Evolutionary conservation across 2,797 vertebrate species (phyloP), one percentile per base, ranked within the genome.

Genomic region (Pteropus rufus): DNA sequence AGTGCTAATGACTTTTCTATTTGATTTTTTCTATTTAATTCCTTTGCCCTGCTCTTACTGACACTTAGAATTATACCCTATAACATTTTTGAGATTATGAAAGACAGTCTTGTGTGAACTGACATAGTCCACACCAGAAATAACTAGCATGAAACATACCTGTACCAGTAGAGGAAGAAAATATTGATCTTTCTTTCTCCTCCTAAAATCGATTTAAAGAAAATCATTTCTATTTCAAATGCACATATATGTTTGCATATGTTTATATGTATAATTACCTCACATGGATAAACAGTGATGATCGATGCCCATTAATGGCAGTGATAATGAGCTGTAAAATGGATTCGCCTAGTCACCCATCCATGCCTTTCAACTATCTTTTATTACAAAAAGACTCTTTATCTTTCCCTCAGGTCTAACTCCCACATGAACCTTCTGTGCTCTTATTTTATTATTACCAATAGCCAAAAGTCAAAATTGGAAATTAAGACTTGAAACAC

Each of bases 361-460:
- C 52, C 52, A 72, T 70, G 83, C 49, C 52, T 97, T 93, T 76
- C 72, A 75, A 83, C 36, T 80, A 60, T 80, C 77, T 92, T 52
- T 91, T 67, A 96, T 82, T 95, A 91, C 86, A 91, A 96, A 94
- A 91, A 29, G 18, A 84, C 77, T 94, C 56, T 23, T 93, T 67
- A 76, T 87, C 46, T 93, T 91, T 91, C 83, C 89, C 80, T 94
- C 46, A 67, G 58, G 36, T 85, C 31, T 52, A 60, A 95, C 80
- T 89, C 97, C 91, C 91, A 92, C 95, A 96, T 67, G 96, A 76
- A 90, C 91, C 62, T 95, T 95, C 94, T 96, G 83, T 88, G 67
- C 39, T 87, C 92, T 94, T 83, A 19, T 88, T 75, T 97, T 81
- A 94, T 87, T 58, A 92, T 75, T 91, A 82, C 39, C 94, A 94